These are phyloP conservation scores for pig (Sus scrofa) DNA, from an alignment of 2,113 vertebrate genomes.

Conservation along the genomic window T2T-Sscrofa CM000818.6:88395001-88395500, in stretches of 20 bases:
- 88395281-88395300: neutral
- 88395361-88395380: neutral
- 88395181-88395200: neutral
- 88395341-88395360: neutral
- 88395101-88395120: neutral
- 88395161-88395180: neutral
- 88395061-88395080: neutral
- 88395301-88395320: neutral
- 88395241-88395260: neutral
- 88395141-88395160: neutral
- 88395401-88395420: neutral
- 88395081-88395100: neutral
- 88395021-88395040: neutral
- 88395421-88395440: neutral
- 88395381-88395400: neutral
- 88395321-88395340: neutral
- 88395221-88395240: neutral
- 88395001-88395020: neutral
- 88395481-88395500: no score
- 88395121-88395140: neutral
- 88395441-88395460: neutral
- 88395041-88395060: neutral
- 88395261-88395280: neutral
- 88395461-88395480: no score
- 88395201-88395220: neutral